Evolutionary conservation across 1,140 invertebrate species (phyloP), one percentile per base, ranked within the genome.

Genomic region (Lepidurus couesii): DNA sequence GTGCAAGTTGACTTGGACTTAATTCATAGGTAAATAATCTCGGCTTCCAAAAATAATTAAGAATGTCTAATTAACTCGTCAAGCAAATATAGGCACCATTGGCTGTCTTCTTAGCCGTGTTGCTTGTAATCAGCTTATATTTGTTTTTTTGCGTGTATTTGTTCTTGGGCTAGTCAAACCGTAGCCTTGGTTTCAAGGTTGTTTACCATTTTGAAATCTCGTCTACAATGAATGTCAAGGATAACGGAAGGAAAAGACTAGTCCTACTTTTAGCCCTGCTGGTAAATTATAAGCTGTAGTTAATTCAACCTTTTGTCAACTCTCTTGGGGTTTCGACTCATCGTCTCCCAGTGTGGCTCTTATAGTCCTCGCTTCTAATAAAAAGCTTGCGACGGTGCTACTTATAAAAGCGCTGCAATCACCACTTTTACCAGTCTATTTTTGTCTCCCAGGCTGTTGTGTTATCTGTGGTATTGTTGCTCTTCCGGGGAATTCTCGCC

Each of bases 171-270:
- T 34, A 4, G 34, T 34, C 3, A 34, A 65, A 65, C 7, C 7
- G 53, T 65, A 16, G n/a, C 53, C 53, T 65, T 65, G 53, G 21
- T 65, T 65, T 16, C 53, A 65, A 65, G 53, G 53, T 65, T 21
- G 13, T 21, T 65, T 13, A 21, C 53, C n/a, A n/a, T 65, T 4
- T 5, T 13, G 8, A 65, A 65, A 65, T 0, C 9, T 10, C 53
- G 53, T n/a, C 13, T n/a, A 16, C 13, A n/a, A 21, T 65, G 53
- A 65, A 65, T 21, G 21, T 65, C 53, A 65, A 65, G 53, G 53
- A 13, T 65, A 65, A 9, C 16, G 21, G 21, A 65, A 16, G 53
- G 53, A 16, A 65, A 65, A 16, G 13, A 21, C 16, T 11, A 7
- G 16, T 65, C 7, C 13, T 21, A n/a, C 53, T 9, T n/a, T 7